phyloP scores from a whole-genome alignment of 2,113 vertebrate genomes.

The Ammospiza nelsoni region DNA sequence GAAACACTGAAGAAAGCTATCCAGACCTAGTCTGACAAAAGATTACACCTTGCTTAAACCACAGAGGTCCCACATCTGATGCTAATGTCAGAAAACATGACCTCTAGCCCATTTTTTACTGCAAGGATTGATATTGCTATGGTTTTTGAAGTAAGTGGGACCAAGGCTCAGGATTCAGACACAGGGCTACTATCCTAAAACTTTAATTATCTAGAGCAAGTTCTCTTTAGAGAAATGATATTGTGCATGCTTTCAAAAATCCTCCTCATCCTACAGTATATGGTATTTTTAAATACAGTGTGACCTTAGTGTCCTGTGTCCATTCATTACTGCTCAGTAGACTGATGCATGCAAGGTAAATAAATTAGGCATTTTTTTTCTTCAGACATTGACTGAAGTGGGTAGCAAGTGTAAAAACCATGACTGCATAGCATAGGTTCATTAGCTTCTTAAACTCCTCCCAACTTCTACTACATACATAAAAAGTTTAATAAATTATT shows the following conservation, averaged over 20 bases:
- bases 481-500: constrained; percentile 12
- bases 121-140: not conserved
- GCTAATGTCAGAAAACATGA: not conserved
- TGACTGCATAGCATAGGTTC: not conserved
- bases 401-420: not conserved
- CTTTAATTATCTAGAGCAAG: not conserved
- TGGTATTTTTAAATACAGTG: not conserved
- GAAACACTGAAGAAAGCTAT: not conserved
- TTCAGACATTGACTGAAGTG: not conserved
- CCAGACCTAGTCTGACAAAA: not conserved
- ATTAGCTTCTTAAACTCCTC: constrained; percentile 4
- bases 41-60: not conserved
- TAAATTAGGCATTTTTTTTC: not conserved
- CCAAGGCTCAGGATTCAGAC: not conserved
- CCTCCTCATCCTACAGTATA: not conserved
- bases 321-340: not conserved
- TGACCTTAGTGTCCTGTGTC: not conserved
- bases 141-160: not conserved
- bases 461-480: not conserved
- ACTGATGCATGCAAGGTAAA: not conserved
- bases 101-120: not conserved
- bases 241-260: not conserved
- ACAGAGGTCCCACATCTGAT: not conserved
- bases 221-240: not conserved
- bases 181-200: not conserved